phyloP scores from a whole-genome alignment of 2,113 vertebrate genomes.

The Sclerurus mexicanus region DNA sequence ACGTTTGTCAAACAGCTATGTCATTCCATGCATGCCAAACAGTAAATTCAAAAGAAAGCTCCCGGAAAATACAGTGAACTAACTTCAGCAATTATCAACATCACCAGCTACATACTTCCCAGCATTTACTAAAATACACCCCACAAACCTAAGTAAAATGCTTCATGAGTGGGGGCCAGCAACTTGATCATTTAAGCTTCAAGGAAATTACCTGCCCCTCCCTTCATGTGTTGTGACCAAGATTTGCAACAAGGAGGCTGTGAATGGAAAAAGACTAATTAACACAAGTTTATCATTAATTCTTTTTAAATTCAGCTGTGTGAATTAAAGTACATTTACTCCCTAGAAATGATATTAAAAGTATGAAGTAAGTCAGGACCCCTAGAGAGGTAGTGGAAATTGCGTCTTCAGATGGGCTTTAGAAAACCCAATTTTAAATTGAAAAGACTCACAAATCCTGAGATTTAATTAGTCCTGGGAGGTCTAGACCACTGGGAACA shows the following conservation, averaged over 20 bases:
- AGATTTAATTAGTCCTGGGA: slow-evolving; percentile 42
- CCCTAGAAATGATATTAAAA: not conserved
- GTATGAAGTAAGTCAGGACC: not conserved
- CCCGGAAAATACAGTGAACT: not conserved
- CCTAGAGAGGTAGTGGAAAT: not conserved
- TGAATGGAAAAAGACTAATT: not conserved
- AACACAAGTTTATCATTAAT: not conserved
- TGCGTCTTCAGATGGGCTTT: not conserved
- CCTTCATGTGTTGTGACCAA: not conserved
- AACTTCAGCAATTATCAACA: not conserved
- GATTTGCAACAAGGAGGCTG: not conserved
- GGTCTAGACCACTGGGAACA: not conserved
- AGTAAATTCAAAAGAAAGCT: not conserved
- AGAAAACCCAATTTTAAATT: not conserved
- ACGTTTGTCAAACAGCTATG: not conserved
- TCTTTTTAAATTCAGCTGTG: not conserved
- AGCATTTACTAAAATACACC: not conserved
- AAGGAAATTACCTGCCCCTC: not conserved
- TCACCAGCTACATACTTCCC: not conserved
- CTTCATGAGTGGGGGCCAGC: not conserved
- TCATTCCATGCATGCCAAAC: not conserved
- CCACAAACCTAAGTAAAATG: not conserved
- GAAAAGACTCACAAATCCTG: not conserved
- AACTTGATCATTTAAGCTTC: not conserved
- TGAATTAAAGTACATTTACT: not conserved